Conservation (phyloP, 92 coral and sea anemone species). For the Epizoanthus ramosus region DNA sequence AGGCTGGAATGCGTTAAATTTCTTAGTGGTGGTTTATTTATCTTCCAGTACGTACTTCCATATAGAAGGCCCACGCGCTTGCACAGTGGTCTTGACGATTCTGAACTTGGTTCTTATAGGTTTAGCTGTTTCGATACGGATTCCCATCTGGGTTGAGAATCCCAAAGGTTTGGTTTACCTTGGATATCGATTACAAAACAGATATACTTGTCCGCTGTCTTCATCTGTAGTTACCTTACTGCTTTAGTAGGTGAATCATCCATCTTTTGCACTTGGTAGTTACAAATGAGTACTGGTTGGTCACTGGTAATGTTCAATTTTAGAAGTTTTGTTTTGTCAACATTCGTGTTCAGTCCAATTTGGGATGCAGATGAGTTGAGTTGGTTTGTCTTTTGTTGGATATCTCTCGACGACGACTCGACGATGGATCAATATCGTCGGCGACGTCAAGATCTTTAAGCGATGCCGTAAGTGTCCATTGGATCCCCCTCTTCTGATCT, state of each 20-base stretch:
- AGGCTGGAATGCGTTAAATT: background rate
- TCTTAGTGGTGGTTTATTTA: background rate
- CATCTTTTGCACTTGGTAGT: background rate
- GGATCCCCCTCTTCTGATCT: too few relatives aligned
- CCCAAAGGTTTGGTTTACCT: too few relatives aligned
- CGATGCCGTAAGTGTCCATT: too few relatives aligned
- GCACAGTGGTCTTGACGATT: background rate
- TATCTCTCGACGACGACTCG: slow-evolving; percentile 10
- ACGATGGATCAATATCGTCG: slow-evolving; percentile 1
- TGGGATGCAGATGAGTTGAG: background rate
- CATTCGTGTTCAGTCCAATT: slow-evolving; percentile 12
- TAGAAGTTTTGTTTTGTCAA: slow-evolving; percentile 11
- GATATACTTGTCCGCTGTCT: background rate
- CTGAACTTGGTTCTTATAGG: background rate
- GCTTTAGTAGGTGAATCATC: background rate
- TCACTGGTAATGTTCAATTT: background rate
- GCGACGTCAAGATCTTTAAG: slow-evolving; percentile 7
- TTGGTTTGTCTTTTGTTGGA: slow-evolving; percentile 24
- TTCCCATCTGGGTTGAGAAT: background rate
- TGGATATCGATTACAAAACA: too few relatives aligned
- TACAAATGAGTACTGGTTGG: background rate
- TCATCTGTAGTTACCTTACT: too few relatives aligned
- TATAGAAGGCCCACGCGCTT: background rate
- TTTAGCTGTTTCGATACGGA: background rate
- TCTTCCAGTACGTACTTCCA: background rate